A percentile compares a stretch with the other conserved stretches of the same genome.
Conservation (phyloP, 2,888 invertebrate species). For the Xestia sexstrigata region DNA sequence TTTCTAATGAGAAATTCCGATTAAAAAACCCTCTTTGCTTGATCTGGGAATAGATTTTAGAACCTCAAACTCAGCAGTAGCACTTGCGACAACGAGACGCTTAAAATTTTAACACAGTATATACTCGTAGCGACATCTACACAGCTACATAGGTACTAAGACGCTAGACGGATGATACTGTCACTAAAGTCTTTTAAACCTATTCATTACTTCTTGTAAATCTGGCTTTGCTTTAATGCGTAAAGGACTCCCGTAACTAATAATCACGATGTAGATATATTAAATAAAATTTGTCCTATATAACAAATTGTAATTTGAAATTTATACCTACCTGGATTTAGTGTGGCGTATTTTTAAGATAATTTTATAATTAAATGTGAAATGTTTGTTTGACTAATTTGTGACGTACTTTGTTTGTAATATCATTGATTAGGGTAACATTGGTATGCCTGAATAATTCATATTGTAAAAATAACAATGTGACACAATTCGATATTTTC, state of each 20-base stretch:
- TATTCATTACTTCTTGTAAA: not conserved
- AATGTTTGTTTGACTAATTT: not conserved
- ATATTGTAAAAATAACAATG: not conserved
- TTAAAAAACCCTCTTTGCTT: not conserved
- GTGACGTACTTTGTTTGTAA: not conserved
- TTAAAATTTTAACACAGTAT: not conserved
- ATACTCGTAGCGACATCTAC: constrained; percentile 43
- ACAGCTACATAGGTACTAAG: constrained; percentile 3
- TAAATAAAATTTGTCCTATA: not conserved
- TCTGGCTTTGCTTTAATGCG: not conserved
- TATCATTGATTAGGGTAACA: not conserved
- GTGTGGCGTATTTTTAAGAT: not conserved
- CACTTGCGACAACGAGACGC: not conserved
- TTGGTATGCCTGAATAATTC: not conserved
- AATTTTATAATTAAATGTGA: not conserved
- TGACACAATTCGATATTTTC: not conserved
- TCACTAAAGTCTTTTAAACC: not conserved
- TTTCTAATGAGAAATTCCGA: not conserved
- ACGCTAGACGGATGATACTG: not conserved
- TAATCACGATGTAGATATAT: not conserved
- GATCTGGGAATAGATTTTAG: not conserved
- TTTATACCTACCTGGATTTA: not conserved
- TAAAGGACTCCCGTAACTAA: not conserved
- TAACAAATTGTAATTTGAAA: not conserved
- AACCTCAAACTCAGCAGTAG: not conserved